Evolutionary conservation across 2,797 vertebrate genomes (phyloP), one percentile per base, ranked within the genome.

Genomic region (Lindbergichthys nudifrons): DNA sequence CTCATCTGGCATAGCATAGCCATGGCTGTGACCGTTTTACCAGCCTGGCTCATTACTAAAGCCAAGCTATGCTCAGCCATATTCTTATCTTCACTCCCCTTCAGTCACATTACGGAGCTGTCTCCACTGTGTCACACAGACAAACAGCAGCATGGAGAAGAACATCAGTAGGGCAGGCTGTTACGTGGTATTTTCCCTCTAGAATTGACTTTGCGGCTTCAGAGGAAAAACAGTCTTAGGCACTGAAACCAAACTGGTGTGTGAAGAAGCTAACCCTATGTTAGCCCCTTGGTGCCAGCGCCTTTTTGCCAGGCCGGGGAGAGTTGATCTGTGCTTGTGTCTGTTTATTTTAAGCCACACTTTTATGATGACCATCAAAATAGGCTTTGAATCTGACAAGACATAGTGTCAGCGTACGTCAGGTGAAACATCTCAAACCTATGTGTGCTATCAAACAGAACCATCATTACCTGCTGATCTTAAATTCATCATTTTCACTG

Each of bases 11-110:
- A 90, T 61, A 32, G 73, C 7, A 75, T 68, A 70, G 76, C 77
- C 88, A 73, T 54, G 81, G 77, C 81, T 75, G 74, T 83, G 87
- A 86, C 86, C 77, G 86, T 89, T 89, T 83, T 78, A 87, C 86
- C 90, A 90, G 87, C 78, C 83, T 76, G 84, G 75, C 90, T 88
- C 88, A 89, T 91, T 86, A 89, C 88, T 60, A 81, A 85, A 88
- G 87, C 83, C 87, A 71, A 82, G 84, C 90, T 77, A 80, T 81
- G 82, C 88, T 84, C 65, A 64, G 79, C 89, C 79, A 80, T 78
- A 85, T 81, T 89, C 88, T 90, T 93, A 92, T 92, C 90, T 87
- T 65, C 66, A 64, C 86, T 73, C 59, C 70, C 90, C 79, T 90
- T 86, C 84, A 86, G 86, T 88, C 84, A 83, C 82, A 87, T 90